Evolutionary conservation across 2,797 vertebrate species (phyloP), one percentile per base, ranked within the genome.

Genomic region (Characodon lateralis): DNA sequence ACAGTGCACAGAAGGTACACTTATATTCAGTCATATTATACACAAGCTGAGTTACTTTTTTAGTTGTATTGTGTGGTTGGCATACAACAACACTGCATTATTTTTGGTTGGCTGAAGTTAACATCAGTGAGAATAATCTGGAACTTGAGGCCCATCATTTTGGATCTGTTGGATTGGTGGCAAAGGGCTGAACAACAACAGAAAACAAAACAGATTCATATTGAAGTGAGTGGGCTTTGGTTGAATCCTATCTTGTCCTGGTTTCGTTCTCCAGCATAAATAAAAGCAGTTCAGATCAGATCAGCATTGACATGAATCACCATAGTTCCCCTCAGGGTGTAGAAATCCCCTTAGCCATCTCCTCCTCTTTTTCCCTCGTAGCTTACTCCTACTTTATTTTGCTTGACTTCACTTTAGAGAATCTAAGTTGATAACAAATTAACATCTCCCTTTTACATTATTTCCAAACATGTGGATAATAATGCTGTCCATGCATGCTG

Each of bases 201-300:
- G 28, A 81, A 74, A 50, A 53, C 2, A 69, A 78, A 80, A 58
- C 31, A 56, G 83, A 90, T 81, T 83, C 6, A 87, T 87, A 82
- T 90, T 88, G 85, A 85, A 87, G 71, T 83, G 91, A 87, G 90
- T 82, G 87, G 92, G 91, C 46, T 71, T 8, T 18, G 22, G 82
- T 81, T 89, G 87, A 81, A 91, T 85, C 82, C 71, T 75, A 41
- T 80, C 71, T 77, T 80, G 82, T 69, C 71, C 76, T 31, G 73
- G 78, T 89, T 89, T 88, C 68, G 71, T 78, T 83, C 79, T 74
- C 76, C 72, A 55, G 71, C 83, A 71, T 85, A 74, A 92, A 91
- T 79, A 84, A 88, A 86, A 86, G 83, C 85, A 83, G 83, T 80
- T 31, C 82, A 87, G 86, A 91, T 92, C 86, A 79, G 85, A 86